A percentile compares a stretch with the other conserved stretches of the same genome.
Conservation (phyloP, 2,888 invertebrate genomes). For the Unio pictorum region DNA sequence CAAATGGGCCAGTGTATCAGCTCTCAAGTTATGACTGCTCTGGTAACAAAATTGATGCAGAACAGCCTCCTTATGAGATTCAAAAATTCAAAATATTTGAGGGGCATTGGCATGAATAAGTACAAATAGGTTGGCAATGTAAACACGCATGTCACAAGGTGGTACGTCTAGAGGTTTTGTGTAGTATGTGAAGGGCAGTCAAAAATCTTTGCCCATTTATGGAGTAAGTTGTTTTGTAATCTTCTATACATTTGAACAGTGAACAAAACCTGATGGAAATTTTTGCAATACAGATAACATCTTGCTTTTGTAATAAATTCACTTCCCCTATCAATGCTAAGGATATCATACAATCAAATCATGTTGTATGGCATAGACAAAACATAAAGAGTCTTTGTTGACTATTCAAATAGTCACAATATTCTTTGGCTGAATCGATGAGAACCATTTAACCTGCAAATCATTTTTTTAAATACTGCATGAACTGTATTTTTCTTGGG, state of each 20-base stretch:
- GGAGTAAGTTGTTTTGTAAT: slow-evolving; percentile 16
- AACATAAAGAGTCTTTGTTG: slow-evolving; percentile 12
- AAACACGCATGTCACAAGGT: no score
- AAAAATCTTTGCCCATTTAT: slow-evolving; percentile 11
- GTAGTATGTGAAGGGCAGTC: no score
- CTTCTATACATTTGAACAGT: slow-evolving; percentile 21
- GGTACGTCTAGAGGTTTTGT: no score
- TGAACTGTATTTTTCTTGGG: no score
- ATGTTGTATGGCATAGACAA: slow-evolving; percentile 9
- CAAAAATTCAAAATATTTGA: slow-evolving; percentile 6
- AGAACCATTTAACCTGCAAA: no score
- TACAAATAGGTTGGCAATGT: no score
- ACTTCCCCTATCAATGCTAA: slow-evolving; percentile 19
- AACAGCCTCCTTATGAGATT: slow-evolving; percentile 13
- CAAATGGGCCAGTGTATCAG: slow-evolving; percentile 10
- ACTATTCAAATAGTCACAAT: slow-evolving; percentile 4
- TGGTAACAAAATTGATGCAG: slow-evolving; percentile 4
- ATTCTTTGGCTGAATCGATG: background rate
- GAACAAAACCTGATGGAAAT: slow-evolving; percentile 20
- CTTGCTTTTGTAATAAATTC: slow-evolving; percentile 24
- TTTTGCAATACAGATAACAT: slow-evolving; percentile 16
- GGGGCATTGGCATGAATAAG: background rate
- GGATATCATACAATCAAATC: slow-evolving; percentile 19
- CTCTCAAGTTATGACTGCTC: slow-evolving; percentile 11
- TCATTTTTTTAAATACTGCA: no score